Evolutionary conservation across 2,888 invertebrate genomes (phyloP), one percentile per base, ranked within the genome.

Genomic region (Acanthopleura granulata): DNA sequence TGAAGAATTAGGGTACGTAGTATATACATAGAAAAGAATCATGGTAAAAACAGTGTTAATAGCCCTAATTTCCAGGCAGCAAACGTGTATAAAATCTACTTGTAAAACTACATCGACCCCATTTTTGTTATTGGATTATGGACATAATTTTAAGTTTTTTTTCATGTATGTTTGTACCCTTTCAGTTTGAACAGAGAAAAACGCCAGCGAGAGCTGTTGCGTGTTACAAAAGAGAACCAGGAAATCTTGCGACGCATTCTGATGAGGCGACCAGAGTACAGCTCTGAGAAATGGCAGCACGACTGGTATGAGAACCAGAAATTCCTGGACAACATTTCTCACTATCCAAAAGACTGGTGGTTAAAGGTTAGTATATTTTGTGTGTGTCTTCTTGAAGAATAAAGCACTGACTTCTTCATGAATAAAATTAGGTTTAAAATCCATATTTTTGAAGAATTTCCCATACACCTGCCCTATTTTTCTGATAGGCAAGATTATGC

Each of bases 331-430:
- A 88, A 85, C 77, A 91, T 91, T 76, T 86, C 90, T 14, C 82
- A 83, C 74, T 91, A 84, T 81, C 90, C 89, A 12, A 82, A 83
- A 75, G 86, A 90, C 57, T 90, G 90, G 90, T 90, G 90, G 90
- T 77, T 81, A 69, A 66, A 75, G 49, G 74, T 73, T n/a, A 72
- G 61, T 27, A 57, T 4, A 51, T 9, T 9, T 69, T 69, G 4
- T 27, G 12, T 18, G 57, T 57, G 12, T 6, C 1, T 3, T 40
- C 4, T 40, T 6, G 3, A 40, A 27, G 87, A 88, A 74, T 90
- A 90, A 79, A 85, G 85, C 75, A 86, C 85, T 18, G 75, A 82
- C n/a, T n/a, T n/a, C n/a, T n/a, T n/a, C n/a, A n/a, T n/a, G n/a
- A n/a, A n/a, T n/a, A n/a, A n/a, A n/a, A n/a, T n/a, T n/a, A n/a